Percentiles rank a stretch among this genome's conserved stretches.
These are phyloP conservation scores for Macrotis lagotis DNA, from an alignment of 2,113 vertebrate species.

Conservation along the genomic window DNA sequence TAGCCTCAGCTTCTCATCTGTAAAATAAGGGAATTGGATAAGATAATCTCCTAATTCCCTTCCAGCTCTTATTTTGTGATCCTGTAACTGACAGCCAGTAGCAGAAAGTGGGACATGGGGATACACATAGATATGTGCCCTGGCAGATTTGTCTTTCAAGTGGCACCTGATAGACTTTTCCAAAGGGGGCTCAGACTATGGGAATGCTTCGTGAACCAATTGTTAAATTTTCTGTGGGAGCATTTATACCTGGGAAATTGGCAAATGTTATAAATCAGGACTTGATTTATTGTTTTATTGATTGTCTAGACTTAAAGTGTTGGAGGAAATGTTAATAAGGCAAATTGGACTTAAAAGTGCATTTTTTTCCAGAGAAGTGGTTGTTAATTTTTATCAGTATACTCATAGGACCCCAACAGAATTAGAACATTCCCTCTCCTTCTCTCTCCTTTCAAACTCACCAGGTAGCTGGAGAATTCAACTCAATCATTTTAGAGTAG, in stretches of 20 bases:
- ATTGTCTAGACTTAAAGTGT: not conserved
- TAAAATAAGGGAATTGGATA: not conserved
- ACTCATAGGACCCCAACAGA: not conserved
- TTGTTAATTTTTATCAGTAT: not conserved
- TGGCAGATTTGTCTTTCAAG: not conserved
- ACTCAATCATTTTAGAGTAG: conserved; percentile 13
- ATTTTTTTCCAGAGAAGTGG: not conserved
- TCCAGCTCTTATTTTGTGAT: not conserved
- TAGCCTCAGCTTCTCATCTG: not conserved
- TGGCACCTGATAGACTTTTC: conserved; percentile 2
- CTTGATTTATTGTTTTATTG: not conserved
- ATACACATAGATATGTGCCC: not conserved
- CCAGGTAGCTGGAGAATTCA: not conserved
- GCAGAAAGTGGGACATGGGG: not conserved
- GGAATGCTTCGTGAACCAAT: not conserved
- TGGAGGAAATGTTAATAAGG: not conserved
- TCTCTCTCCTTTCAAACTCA: not conserved
- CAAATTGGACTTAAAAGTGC: not conserved
- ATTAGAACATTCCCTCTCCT: not conserved
- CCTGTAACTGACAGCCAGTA: not conserved
- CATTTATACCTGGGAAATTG: not conserved
- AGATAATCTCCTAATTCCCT: not conserved
- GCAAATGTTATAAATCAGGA: not conserved
- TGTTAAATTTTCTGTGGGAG: not conserved
- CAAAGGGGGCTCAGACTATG: not conserved